A percentile compares a stretch with the other conserved stretches of the same genome.
Conservation (phyloP, 2,113 vertebrate species). For the Corydoras sp. region DNA sequence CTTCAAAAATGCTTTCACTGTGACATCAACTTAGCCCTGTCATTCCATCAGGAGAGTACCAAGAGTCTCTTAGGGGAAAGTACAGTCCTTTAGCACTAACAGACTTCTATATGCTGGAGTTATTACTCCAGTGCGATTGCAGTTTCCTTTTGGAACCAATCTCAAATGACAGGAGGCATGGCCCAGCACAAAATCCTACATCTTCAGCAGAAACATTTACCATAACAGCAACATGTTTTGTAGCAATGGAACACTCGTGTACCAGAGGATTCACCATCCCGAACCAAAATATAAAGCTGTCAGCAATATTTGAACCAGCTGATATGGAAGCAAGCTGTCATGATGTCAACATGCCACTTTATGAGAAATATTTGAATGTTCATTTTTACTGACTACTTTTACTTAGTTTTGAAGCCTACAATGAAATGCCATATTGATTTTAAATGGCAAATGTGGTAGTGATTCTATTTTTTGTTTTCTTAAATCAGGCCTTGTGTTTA, state of each 20-base stretch:
- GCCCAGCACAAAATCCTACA: background rate
- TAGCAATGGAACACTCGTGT: slow-evolving; percentile 15
- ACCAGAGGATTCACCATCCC: background rate
- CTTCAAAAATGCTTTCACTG: slow-evolving; percentile 15
- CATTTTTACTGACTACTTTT: background rate
- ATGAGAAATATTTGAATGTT: slow-evolving; percentile 4
- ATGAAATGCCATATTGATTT: slow-evolving; percentile 72
- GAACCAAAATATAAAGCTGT: background rate
- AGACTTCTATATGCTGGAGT: slow-evolving; percentile 1
- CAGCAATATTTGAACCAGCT: slow-evolving; percentile 5
- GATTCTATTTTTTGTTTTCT: slow-evolving; percentile 49
- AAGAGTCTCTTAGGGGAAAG: background rate
- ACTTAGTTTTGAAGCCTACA: slow-evolving; percentile 37
- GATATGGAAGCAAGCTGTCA: slow-evolving; percentile 5
- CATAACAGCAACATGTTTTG: background rate
- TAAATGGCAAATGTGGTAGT: slow-evolving; percentile 72
- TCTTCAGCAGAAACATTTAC: background rate
- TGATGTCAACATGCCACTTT: slow-evolving; percentile 29
- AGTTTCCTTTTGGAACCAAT: slow-evolving; percentile 9
- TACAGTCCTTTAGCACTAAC: background rate
- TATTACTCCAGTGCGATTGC: slow-evolving; percentile 24
- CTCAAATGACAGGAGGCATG: slow-evolving; percentile 12
- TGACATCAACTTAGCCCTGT: slow-evolving; percentile 33
- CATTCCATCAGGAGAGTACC: slow-evolving; percentile 15
- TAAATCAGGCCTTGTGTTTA: slow-evolving; percentile 7